A percentile compares a stretch with the other conserved stretches of the same genome.
These are phyloP conservation scores for Lophotis ruficrista DNA, from an alignment of 2,113 vertebrate species.

Conservation along the genomic window DNA sequence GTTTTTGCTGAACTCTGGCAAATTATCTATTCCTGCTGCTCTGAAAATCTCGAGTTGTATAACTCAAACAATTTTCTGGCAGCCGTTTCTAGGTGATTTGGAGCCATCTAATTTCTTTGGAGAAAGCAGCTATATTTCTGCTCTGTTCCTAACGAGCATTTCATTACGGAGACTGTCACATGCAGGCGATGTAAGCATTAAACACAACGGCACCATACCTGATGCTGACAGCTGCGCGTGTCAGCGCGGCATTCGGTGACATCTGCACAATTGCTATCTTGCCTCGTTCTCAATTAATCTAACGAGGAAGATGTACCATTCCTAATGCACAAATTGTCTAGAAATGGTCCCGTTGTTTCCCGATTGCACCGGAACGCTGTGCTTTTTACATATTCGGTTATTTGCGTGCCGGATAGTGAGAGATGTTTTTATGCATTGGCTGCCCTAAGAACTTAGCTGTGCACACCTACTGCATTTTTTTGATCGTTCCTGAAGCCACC, in stretches of 20 bases:
- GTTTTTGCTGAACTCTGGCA: background rate
- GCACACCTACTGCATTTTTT: background rate
- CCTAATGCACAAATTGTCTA: background rate
- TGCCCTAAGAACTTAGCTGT: background rate
- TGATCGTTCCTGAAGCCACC: background rate
- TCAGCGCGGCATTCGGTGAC: background rate
- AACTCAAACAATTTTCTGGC: background rate
- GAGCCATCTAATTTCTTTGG: background rate
- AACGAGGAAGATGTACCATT: background rate
- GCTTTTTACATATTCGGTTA: background rate
- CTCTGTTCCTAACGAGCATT: background rate
- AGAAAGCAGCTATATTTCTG: background rate
- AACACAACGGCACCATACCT: background rate
- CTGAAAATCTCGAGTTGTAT: background rate
- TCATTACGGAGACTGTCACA: background rate
- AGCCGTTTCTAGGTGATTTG: background rate
- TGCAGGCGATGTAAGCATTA: background rate
- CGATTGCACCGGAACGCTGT: background rate
- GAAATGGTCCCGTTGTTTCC: background rate
- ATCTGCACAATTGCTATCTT: conserved; percentile 8
- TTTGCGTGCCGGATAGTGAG: conserved; percentile 6
- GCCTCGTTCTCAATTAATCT: conserved; percentile 11
- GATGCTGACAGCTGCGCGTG: background rate
- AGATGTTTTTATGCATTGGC: fast-evolving
- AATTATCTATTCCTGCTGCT: background rate